phyloP scores from a whole-genome alignment of 2,113 vertebrate species.

The Felis chaus region DNA sequence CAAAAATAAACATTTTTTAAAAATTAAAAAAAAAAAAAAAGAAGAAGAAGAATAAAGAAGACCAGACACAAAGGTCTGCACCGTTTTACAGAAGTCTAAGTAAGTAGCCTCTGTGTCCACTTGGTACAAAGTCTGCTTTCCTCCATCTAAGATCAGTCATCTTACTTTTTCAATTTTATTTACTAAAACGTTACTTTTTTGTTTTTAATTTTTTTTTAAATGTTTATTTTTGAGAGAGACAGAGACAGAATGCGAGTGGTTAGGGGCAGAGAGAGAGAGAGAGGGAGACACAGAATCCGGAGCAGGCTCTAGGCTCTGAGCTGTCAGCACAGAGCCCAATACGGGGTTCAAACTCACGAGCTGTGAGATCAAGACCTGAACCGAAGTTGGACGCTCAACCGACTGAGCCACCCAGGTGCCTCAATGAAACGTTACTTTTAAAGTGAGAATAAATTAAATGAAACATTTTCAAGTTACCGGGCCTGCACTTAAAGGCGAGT shows the following conservation, averaged over 20 bases:
- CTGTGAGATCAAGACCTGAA: too few species aligned
- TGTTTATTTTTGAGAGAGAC: too few species aligned
- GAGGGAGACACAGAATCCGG: too few species aligned
- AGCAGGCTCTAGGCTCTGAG: too few species aligned
- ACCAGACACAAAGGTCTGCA: not conserved
- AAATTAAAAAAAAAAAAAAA: not conserved
- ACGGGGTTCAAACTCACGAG: too few species aligned
- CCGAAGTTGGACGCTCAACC: too few species aligned
- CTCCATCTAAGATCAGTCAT: not conserved
- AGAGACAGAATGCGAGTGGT: too few species aligned
- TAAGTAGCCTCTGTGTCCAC: not conserved
- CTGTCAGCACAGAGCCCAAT: too few species aligned
- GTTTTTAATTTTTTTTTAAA: too few species aligned
- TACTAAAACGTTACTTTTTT: not conserved
- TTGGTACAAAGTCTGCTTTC: not conserved
- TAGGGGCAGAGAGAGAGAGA: too few species aligned
- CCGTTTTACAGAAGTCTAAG: not conserved
- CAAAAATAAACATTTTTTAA: too few species aligned
- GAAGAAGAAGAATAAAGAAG: not conserved
- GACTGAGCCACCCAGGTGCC: too few species aligned
- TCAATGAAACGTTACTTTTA: not conserved
- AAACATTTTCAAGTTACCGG: not conserved
- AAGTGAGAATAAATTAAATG: not conserved
- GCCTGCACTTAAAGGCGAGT: not conserved
- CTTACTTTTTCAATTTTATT: not conserved